phyloP scores from a whole-genome alignment of 2,888 invertebrate species.

The Drosophila neotestacea region DNA sequence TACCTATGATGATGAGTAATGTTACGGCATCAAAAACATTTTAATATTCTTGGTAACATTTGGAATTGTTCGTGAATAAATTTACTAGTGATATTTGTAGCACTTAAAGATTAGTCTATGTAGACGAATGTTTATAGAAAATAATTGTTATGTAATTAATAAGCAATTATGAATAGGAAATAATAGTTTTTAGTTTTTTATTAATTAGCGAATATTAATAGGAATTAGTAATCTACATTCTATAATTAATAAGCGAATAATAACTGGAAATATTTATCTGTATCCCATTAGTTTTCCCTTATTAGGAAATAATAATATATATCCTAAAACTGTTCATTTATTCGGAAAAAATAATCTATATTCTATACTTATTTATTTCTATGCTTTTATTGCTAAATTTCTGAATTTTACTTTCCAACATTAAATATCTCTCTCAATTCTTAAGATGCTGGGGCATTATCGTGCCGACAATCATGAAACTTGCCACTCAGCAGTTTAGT shows the following conservation, averaged over 20 bases:
- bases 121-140: no score
- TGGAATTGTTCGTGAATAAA: constrained; percentile 3
- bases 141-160: no score
- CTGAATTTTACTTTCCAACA: constrained; percentile 20
- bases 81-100: background rate
- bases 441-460: background rate
- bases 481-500: constrained; percentile 60
- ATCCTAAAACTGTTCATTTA: no score
- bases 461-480: constrained; percentile 43
- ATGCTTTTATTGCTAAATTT: background rate
- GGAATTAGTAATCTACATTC: no score
- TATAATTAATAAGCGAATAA: no score
- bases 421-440: constrained; percentile 4
- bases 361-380: no score
- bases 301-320: no score
- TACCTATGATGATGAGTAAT: constrained; percentile 21
- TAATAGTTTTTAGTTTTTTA: no score
- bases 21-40: constrained; percentile 28
- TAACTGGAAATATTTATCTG: background rate
- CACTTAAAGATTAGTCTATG: background rate
- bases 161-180: no score
- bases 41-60: constrained; percentile 28
- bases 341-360: no score
- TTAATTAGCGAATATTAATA: no score
- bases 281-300: no score